A percentile compares a stretch with the other conserved stretches of the same genome.
These are phyloP conservation scores for Phasianus colchicus DNA, from an alignment of 2,113 vertebrate species.

Conservation along the genomic window DNA sequence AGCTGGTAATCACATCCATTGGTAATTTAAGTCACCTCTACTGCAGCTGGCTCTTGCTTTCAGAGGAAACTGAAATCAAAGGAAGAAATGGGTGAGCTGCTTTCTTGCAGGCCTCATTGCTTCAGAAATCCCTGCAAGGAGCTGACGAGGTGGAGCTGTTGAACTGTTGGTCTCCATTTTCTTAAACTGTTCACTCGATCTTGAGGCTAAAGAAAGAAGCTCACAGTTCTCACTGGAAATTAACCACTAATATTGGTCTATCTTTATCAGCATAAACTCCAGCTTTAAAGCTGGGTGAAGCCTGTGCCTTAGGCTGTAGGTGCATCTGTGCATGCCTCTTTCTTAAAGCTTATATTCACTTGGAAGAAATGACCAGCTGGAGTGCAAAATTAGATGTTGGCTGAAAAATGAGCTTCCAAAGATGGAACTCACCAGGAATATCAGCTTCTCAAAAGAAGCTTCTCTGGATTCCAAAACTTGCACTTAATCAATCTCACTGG, in stretches of 20 bases:
- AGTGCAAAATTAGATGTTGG: neutral
- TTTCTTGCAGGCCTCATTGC: neutral
- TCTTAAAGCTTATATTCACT: neutral
- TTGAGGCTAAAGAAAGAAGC: neutral
- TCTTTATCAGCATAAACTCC: neutral
- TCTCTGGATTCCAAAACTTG: neutral
- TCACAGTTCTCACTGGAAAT: neutral
- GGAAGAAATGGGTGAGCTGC: neutral
- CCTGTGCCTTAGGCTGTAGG: neutral
- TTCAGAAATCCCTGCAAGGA: rapidly evolving
- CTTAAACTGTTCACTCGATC: neutral
- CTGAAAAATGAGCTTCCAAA: neutral
- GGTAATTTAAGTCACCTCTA: neutral
- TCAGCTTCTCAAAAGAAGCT: slow-evolving; percentile 3
- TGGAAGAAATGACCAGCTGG: neutral
- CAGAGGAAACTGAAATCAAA: neutral
- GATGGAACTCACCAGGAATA: neutral
- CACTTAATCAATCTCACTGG: slow-evolving; percentile 28
- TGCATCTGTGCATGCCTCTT: rapidly evolving
- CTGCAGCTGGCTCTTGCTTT: neutral
- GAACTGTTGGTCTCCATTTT: neutral
- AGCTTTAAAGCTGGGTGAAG: rapidly evolving
- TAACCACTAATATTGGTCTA: neutral
- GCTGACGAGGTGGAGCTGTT: neutral
- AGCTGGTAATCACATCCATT: neutral